A percentile compares a stretch with the other conserved stretches of the same genome.
These are phyloP conservation scores for Liopterus haemorrhoidalis DNA, from an alignment of 2,888 invertebrate genomes.

Conservation along the genomic window DNA sequence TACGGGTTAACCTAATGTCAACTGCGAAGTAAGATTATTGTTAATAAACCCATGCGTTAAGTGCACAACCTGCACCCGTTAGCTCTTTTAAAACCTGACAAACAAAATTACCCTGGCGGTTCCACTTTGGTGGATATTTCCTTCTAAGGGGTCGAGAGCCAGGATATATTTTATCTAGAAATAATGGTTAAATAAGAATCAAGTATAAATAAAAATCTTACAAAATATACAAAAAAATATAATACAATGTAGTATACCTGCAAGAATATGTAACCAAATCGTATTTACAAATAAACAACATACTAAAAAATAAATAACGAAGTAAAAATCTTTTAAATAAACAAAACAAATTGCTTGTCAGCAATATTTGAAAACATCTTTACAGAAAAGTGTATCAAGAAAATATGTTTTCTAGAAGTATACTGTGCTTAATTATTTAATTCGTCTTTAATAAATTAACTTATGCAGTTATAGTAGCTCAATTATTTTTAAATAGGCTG, in stretches of 20 bases:
- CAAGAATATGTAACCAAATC: conserved; percentile 1
- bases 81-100: too few species aligned
- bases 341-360: not conserved
- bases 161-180: conserved; percentile 51
- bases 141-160: conserved; percentile 49
- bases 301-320: conserved; percentile 26
- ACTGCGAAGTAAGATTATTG: too few species aligned
- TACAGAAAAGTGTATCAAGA: conserved; percentile 1
- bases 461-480: too few species aligned
- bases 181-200: conserved; percentile 25
- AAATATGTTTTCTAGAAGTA: too few species aligned
- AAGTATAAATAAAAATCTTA: conserved; percentile 15
- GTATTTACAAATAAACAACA: conserved; percentile 30
- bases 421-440: too few species aligned
- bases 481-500: too few species aligned
- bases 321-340: conserved; percentile 14
- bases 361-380: not conserved
- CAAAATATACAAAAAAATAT: conserved; percentile 29
- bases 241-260: not conserved
- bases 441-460: too few species aligned
- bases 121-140: conserved; percentile 48
- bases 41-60: too few species aligned
- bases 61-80: too few species aligned
- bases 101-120: conserved; percentile 51
- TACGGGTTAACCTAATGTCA: too few species aligned